These are phyloP conservation scores for Lasiurus cinereus DNA, from an alignment of 2,113 vertebrate species.

Conservation along the genomic window DNA sequence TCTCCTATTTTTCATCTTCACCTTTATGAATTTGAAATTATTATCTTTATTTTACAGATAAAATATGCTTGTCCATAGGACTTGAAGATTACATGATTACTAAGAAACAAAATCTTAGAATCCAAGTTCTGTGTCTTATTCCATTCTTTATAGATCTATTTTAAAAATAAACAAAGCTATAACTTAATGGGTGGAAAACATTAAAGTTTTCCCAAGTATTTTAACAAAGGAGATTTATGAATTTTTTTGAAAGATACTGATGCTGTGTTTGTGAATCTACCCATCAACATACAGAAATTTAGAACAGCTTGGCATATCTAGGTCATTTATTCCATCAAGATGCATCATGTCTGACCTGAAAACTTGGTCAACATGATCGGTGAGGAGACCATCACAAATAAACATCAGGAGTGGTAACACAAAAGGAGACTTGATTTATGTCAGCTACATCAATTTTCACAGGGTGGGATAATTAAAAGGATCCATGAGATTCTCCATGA, in stretches of 20 bases:
- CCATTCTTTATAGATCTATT: neutral
- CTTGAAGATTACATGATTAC: neutral
- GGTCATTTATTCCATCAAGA: neutral
- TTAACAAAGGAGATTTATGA: neutral
- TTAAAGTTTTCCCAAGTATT: neutral
- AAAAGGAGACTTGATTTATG: neutral
- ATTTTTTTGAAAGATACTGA: neutral
- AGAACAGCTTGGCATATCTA: neutral
- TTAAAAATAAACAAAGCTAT: neutral
- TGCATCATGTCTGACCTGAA: neutral
- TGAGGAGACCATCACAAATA: neutral
- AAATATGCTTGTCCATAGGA: neutral
- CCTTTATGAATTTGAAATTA: neutral
- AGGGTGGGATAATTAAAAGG: neutral
- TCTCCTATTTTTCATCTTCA: slow-evolving; percentile 29
- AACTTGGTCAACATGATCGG: neutral
- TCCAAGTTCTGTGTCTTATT: neutral
- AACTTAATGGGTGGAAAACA: neutral
- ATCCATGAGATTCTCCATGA: neutral
- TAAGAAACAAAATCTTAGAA: neutral
- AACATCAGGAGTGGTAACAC: neutral
- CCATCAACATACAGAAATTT: neutral
- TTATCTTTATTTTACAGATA: neutral
- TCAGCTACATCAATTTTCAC: neutral
- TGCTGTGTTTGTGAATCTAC: neutral